Conservation (phyloP, 2,888 invertebrate genomes). For the Stramonita haemastoma region DNA sequence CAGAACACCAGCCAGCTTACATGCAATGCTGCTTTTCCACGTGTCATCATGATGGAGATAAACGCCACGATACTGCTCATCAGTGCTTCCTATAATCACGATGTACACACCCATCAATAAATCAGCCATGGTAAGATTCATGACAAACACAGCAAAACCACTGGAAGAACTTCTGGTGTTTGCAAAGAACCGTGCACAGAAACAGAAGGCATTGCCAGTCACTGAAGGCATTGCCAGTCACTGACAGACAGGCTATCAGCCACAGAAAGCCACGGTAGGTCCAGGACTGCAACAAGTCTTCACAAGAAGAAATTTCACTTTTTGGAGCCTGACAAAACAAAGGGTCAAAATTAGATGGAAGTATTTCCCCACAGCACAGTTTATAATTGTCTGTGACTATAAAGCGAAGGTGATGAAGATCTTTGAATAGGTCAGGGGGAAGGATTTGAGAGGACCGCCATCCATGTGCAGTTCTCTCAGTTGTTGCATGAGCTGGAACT, state of each 20-base stretch:
- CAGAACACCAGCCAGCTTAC: conserved; percentile 58
- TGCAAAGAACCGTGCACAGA: neutral
- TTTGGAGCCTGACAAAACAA: neutral
- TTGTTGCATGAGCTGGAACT: neutral
- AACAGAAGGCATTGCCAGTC: neutral
- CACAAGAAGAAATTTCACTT: neutral
- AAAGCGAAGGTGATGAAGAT: neutral
- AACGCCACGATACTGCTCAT: conserved; percentile 54
- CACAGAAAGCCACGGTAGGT: neutral
- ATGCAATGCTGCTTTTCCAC: conserved; percentile 57
- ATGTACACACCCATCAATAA: conserved; percentile 61
- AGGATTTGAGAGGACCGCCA: neutral
- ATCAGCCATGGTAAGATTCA: conserved; percentile 45
- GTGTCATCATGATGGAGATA: conserved; percentile 57
- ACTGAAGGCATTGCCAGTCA: too few species aligned
- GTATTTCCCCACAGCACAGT: conserved; percentile 3
- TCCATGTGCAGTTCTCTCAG: neutral
- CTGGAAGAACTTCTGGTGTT: neutral
- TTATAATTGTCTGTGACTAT: neutral
- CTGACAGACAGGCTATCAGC: neutral
- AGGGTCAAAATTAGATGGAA: neutral
- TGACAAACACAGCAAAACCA: conserved; percentile 40
- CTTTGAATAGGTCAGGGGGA: neutral
- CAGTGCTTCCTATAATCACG: conserved; percentile 56
- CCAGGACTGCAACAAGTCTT: neutral